phyloP scores from a whole-genome alignment of 2,797 vertebrate genomes.

The Neosilurus mollespiculum region DNA sequence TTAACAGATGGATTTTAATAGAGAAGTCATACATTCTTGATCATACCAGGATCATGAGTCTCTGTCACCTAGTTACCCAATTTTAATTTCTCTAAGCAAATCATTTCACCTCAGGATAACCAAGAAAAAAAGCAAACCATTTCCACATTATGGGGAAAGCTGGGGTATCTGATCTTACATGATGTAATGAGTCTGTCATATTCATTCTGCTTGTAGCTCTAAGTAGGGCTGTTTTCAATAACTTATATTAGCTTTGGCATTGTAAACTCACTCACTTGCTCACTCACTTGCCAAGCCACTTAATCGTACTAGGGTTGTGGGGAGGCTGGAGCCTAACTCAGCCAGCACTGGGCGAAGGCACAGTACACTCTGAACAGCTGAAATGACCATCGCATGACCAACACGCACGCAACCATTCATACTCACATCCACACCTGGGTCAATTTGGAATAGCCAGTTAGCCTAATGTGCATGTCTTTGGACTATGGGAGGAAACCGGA shows the following conservation, averaged over 20 bases:
- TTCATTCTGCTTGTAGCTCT: neutral
- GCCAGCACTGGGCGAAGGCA: too few species aligned
- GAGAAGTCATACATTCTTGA: conserved; percentile 64
- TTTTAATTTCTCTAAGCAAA: conserved; percentile 14
- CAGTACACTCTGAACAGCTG: too few species aligned
- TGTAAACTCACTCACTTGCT: neutral
- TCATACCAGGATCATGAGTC: conserved; percentile 57
- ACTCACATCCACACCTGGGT: too few species aligned
- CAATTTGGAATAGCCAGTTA: too few species aligned
- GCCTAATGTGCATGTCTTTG: too few species aligned
- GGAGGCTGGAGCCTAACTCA: too few species aligned
- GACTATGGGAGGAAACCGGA: too few species aligned
- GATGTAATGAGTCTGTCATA: neutral
- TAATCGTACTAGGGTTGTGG: too few species aligned
- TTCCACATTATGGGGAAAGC: neutral
- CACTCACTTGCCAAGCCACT: too few species aligned
- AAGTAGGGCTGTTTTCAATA: neutral
- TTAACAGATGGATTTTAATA: conserved; percentile 56
- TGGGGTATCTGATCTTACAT: neutral
- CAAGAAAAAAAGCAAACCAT: neutral
- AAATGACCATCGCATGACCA: too few species aligned
- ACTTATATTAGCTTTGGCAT: neutral
- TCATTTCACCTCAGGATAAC: neutral
- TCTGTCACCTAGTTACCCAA: conserved; percentile 20
- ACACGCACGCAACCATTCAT: too few species aligned